Base-by-base conservation (phyloP, 37 sponge, comb jelly and placozoan genomes). In the Halisarca cf. caerulea region DNA sequence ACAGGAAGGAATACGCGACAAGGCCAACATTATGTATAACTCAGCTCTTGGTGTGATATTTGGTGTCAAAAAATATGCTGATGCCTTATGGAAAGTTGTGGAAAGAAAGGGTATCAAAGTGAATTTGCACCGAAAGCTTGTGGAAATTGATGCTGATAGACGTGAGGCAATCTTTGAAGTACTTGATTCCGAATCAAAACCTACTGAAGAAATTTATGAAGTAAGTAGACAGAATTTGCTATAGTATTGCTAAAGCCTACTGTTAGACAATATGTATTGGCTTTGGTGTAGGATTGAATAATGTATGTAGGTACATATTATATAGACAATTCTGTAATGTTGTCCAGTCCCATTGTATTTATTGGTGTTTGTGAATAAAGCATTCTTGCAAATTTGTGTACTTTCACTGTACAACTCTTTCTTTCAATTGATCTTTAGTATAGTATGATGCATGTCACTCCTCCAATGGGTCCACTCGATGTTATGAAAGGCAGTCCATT, bases 1-100 rank as follows among this genome's bases (percentile, higher is more conserved):
- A n/a, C 66, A 96, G 97, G 43, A 71, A 41, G 94, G 94, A 47
- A 73, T 93, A 2, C 68, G 94, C 27, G 92, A 86, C 51, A 70
- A 93, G 25, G 42, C 83, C 59, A 90, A 37, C 6, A 80, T 96
- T 20, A 82, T 82, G 11, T 96, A 87, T 82, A 89, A 96, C 78
- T 86, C 92, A 6, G 74, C 94, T 23, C 82, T 96, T 25, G 92
- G 90, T 35, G 97, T 93, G 11, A 91, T 96, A 39, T 96, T 96
- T 80, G 92, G 91, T 21, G 97, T 92, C 58, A 93, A 93, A 84
- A 96, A 96, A 73, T 96, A 93, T 84, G 97, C 97, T 9, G 74
- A 90, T 30, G 21, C 80, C 2, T 84, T 96, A 38, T 74, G 71
- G 51, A 82, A 89, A 64, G 75, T 96, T 9, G 87, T 89, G 32